Evolutionary conservation across 1,140 invertebrate genomes (phyloP).

Genomic region (Episyrphus balteatus): DNA sequence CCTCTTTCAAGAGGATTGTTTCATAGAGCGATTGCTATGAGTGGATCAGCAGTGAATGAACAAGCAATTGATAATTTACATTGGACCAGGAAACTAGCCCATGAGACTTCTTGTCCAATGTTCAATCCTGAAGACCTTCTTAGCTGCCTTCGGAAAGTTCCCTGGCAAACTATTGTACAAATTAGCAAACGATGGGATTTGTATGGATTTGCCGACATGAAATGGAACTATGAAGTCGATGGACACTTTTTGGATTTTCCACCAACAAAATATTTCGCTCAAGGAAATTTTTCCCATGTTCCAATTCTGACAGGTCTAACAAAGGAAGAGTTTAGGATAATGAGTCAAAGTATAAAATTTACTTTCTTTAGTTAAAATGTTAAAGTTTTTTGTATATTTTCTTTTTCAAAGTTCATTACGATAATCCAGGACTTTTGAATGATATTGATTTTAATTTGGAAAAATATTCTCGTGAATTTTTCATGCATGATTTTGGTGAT

Average conservation of each 20-base stretch:
- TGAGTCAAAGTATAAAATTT: conserved; percentile 8
- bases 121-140: neutral
- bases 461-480: conserved; percentile 22
- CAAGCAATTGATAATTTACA: neutral
- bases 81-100: neutral
- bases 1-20: conserved; percentile 38
- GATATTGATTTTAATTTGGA: conserved; percentile 19
- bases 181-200: neutral
- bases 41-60: conserved; percentile 42
- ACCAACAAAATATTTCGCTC: conserved; percentile 42
- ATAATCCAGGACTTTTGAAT: conserved; percentile 15
- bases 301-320: conserved; percentile 52
- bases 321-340: conserved; percentile 47
- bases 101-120: neutral
- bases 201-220: neutral
- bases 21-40: conserved; percentile 46
- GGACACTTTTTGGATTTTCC: conserved; percentile 36
- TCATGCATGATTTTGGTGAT: conserved; percentile 23
- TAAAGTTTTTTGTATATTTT: neutral
- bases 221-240: neutral
- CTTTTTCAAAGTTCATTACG: conserved; percentile 10
- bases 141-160: neutral
- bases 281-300: conserved; percentile 47
- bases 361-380: neutral
- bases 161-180: neutral